phyloP scores from a whole-genome alignment of 2,888 invertebrate species.

The Polymixis flavicincta region DNA sequence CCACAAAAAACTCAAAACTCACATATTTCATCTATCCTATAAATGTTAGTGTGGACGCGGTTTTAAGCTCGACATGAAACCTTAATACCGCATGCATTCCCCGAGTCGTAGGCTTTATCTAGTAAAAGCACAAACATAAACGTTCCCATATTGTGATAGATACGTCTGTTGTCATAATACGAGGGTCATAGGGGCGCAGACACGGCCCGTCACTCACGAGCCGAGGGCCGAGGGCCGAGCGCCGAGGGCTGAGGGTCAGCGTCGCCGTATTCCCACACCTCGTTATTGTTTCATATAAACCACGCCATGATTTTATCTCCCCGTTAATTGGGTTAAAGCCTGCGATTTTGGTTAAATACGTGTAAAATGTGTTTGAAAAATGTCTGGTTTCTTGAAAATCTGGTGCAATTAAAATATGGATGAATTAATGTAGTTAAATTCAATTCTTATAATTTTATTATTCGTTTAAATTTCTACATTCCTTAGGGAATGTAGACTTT shows the following conservation, averaged over 20 bases:
- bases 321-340: slow-evolving; percentile 71
- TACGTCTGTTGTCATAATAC: slow-evolving; percentile 62
- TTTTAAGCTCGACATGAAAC: slow-evolving; percentile 25
- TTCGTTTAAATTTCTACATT: neutral
- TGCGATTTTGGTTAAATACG: slow-evolving; percentile 46
- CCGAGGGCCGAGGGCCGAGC: slow-evolving; percentile 65
- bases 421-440: neutral
- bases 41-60: neutral
- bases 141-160: slow-evolving; percentile 57
- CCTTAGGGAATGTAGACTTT: no score
- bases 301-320: slow-evolving; percentile 76
- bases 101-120: slow-evolving; percentile 49
- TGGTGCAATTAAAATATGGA: neutral
- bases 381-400: neutral
- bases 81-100: slow-evolving; percentile 22
- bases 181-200: slow-evolving; percentile 61
- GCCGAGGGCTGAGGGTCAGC: slow-evolving; percentile 73
- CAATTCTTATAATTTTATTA: neutral
- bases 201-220: slow-evolving; percentile 73
- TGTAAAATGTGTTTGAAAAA: slow-evolving; percentile 7
- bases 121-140: slow-evolving; percentile 55
- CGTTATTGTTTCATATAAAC: slow-evolving; percentile 83
- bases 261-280: slow-evolving; percentile 81
- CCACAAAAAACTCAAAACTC: neutral
- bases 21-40: neutral